Conservation (phyloP, 1,140 invertebrate genomes). For the Rhagoletis pomonella region DNA sequence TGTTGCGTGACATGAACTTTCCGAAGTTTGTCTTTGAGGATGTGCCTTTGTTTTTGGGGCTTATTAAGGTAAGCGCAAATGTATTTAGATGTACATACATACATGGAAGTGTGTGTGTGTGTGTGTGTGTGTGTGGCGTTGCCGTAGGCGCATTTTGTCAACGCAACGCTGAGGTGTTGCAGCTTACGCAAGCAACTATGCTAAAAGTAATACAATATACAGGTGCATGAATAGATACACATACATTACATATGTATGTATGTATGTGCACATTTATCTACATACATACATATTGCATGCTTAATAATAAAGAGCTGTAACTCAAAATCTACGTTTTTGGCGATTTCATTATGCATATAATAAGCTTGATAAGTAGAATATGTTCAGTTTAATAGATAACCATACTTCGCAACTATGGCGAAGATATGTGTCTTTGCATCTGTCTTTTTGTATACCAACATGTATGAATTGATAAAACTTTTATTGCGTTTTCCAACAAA, state of each 20-base stretch:
- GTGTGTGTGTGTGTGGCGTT: not conserved
- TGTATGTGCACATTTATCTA: not conserved
- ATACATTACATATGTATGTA: not conserved
- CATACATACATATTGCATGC: not conserved
- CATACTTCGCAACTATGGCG: too few species aligned
- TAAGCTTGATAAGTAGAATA: too few species aligned
- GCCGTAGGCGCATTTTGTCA: not conserved
- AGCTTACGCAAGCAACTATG: not conserved
- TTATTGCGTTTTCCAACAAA: too few species aligned
- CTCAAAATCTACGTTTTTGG: too few species aligned
- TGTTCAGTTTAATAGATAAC: too few species aligned
- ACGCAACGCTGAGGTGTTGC: not conserved
- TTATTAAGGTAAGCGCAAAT: constrained; percentile 78
- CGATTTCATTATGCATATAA: too few species aligned
- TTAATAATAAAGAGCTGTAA: not conserved
- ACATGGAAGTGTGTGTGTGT: too few species aligned
- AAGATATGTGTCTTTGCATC: too few species aligned
- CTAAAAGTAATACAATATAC: too few species aligned
- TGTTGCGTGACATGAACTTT: constrained; percentile 91
- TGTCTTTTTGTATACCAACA: too few species aligned
- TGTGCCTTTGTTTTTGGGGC: constrained; percentile 89
- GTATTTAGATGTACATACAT: not conserved
- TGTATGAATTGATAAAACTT: too few species aligned
- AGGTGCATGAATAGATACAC: not conserved
- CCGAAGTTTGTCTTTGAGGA: constrained; percentile 95